phyloP scores from a whole-genome alignment of 2,113 vertebrate species.

The Chaetura pelagica region DNA sequence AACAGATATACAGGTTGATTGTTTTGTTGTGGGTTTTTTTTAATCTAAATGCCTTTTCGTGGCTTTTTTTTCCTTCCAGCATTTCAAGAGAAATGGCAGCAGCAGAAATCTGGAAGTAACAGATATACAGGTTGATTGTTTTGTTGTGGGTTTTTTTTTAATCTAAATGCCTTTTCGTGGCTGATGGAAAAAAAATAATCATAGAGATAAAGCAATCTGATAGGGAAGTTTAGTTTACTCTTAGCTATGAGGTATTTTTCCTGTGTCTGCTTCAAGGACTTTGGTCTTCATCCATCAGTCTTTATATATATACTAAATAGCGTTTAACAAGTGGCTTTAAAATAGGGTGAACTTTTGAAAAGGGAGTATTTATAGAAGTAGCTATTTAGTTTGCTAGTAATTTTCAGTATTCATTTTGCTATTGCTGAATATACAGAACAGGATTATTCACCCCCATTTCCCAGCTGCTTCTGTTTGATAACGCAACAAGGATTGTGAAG shows the following conservation, averaged over 20 bases:
- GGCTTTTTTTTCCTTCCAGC: no score
- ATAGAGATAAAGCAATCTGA: neutral
- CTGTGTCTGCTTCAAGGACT: conserved; percentile 26
- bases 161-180: neutral
- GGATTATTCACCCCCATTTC: conserved; percentile 63
- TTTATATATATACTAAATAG: conserved; percentile 50
- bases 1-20: neutral
- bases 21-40: no score
- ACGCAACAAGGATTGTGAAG: conserved; percentile 17
- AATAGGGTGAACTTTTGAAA: conserved; percentile 60
- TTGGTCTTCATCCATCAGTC: conserved; percentile 25
- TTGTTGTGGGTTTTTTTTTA: no score
- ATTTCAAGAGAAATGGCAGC: no score
- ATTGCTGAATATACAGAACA: conserved; percentile 58
- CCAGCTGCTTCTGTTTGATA: conserved; percentile 66
- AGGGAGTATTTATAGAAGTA: conserved; percentile 65
- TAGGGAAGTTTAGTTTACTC: neutral
- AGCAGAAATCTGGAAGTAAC: no score
- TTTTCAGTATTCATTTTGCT: conserved; percentile 65
- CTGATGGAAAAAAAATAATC: neutral
- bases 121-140: neutral
- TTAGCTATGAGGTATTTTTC: conserved; percentile 26
- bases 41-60: neutral
- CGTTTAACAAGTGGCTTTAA: conserved; percentile 62
- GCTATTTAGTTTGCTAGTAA: conserved; percentile 65